phyloP scores from a whole-genome alignment of 2,888 invertebrate genomes.

The Dinocampus coccinellae region DNA sequence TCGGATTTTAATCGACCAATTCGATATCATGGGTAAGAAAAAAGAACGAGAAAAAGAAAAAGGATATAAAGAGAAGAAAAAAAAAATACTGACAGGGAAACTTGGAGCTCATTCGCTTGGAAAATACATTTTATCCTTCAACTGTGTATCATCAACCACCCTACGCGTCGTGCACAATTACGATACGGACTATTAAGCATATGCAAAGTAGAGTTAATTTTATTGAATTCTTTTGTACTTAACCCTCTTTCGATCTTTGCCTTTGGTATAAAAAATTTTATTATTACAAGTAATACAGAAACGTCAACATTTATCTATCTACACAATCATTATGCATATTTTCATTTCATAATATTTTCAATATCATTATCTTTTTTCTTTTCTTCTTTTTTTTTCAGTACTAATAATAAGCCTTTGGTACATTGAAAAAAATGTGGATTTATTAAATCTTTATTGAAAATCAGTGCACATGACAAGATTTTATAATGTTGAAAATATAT shows the following conservation, averaged over 20 bases:
- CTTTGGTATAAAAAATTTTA: slow-evolving; percentile 48
- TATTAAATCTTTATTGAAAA: slow-evolving; percentile 5
- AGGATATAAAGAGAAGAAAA: not conserved
- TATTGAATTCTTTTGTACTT: slow-evolving; percentile 57
- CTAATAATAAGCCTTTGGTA: not conserved
- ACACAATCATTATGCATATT: not conserved
- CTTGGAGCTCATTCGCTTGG: slow-evolving; percentile 10
- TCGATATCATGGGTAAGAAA: slow-evolving; percentile 26
- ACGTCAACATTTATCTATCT: not conserved
- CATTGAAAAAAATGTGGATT: not conserved
- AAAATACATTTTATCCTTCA: slow-evolving; percentile 13
- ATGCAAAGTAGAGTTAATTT: slow-evolving; percentile 62
- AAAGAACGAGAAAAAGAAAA: too few relatives aligned
- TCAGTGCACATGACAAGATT: not conserved
- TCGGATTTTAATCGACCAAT: slow-evolving; percentile 24
- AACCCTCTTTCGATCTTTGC: slow-evolving; percentile 24
- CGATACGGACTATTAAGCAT: slow-evolving; percentile 58
- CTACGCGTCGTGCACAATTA: slow-evolving; percentile 19
- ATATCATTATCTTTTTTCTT: not conserved
- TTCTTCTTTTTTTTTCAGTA: not conserved
- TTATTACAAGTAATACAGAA: slow-evolving; percentile 37
- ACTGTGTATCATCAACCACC: not conserved
- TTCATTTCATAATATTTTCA: not conserved
- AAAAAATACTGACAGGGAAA: not conserved
- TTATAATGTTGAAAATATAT: not conserved